Conservation (phyloP, 2,797 vertebrate genomes). For the Eospalax fontanierii region DNA sequence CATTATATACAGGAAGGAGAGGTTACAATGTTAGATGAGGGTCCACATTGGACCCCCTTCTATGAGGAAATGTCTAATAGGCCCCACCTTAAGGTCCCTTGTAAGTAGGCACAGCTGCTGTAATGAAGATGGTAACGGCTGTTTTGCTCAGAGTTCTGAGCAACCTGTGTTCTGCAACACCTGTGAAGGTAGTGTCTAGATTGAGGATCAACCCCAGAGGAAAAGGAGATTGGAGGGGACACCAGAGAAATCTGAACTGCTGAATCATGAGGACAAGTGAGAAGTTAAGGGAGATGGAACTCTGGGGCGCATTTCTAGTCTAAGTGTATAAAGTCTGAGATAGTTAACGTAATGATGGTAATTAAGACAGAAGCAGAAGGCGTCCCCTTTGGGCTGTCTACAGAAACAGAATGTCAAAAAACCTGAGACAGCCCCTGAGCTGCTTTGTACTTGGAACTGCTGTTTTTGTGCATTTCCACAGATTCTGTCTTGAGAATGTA, state of each 20-base stretch:
- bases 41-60: not conserved
- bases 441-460: too few species aligned
- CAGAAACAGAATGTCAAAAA: slow-evolving; percentile 22
- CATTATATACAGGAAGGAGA: not conserved
- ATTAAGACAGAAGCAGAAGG: too few species aligned
- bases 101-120: not conserved
- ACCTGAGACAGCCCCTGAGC: not conserved
- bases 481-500: too few species aligned
- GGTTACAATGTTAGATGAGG: not conserved
- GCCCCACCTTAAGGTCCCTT: not conserved
- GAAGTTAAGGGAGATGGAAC: not conserved
- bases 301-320: not conserved
- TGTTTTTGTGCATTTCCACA: too few species aligned
- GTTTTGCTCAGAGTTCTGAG: too few species aligned
- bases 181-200: not conserved
- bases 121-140: not conserved
- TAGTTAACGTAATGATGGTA: not conserved
- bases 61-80: not conserved
- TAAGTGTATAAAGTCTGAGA: not conserved
- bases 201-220: not conserved
- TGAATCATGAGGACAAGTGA: not conserved
- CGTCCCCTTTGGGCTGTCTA: not conserved
- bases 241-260: not conserved
- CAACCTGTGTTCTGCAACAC: not conserved
- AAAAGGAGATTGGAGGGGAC: not conserved